Conservation (phyloP, 2,888 invertebrate genomes). For the Rhagonycha lutea region DNA sequence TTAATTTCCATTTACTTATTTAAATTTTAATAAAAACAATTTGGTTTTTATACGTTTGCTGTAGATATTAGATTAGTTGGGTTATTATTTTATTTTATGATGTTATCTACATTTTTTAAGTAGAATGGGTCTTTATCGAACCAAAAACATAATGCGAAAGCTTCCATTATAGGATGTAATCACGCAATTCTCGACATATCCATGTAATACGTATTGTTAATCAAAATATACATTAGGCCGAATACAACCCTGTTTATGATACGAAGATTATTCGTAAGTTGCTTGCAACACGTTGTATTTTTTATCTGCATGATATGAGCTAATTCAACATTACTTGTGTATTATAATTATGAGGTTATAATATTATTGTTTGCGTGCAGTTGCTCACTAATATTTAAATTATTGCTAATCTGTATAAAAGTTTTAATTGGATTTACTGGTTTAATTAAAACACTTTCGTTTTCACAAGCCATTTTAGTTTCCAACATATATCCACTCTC, state of each 20-base stretch:
- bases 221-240: background rate
- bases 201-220: background rate
- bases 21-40: background rate
- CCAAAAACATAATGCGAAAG: slow-evolving; percentile 1
- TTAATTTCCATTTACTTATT: background rate
- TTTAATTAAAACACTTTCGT: slow-evolving; percentile 1
- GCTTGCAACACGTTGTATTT: background rate
- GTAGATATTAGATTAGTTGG: background rate
- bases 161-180: slow-evolving; percentile 3
- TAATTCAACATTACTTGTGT: background rate
- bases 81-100: slow-evolving; percentile 1
- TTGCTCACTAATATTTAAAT: slow-evolving; percentile 1
- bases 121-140: background rate
- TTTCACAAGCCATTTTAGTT: background rate
- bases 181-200: slow-evolving; percentile 9
- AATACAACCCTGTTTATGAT: background rate
- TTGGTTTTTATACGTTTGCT: background rate
- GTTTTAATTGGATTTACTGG: slow-evolving; percentile 1
- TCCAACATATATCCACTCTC: background rate
- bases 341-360: background rate
- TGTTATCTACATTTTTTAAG: background rate
- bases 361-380: background rate
- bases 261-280: background rate
- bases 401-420: slow-evolving; percentile 1
- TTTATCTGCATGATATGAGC: background rate